phyloP scores from a whole-genome alignment of 2,888 invertebrate genomes.

The Drosophila trichaetosa region DNA sequence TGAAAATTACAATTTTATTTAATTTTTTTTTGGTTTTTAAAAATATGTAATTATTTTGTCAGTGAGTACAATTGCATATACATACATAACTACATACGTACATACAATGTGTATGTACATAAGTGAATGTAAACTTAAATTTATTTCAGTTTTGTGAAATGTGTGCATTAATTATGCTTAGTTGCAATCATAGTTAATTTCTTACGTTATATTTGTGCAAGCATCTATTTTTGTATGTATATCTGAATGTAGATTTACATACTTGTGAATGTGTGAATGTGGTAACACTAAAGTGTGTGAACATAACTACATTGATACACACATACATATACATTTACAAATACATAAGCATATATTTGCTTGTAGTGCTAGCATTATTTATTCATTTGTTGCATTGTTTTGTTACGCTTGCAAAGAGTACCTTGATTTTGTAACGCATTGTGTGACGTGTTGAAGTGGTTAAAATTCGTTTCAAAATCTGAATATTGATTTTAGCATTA shows the following conservation, averaged over 20 bases:
- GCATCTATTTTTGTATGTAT: conserved; percentile 2
- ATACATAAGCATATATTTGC: background rate
- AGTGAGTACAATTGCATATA: background rate
- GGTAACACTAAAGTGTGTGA: conserved; percentile 4
- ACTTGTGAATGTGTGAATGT: background rate
- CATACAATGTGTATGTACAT: background rate
- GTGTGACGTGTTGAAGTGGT: conserved; percentile 4
- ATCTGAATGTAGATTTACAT: conserved; percentile 4
- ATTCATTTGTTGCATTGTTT: conserved; percentile 18
- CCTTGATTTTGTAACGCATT: background rate
- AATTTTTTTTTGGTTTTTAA: background rate
- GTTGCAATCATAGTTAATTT: conserved; percentile 3
- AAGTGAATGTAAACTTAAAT: conserved; percentile 13
- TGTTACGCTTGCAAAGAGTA: background rate
- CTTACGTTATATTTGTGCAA: conserved; percentile 2
- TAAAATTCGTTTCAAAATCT: background rate
- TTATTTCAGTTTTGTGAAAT: conserved; percentile 5
- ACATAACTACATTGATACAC: conserved; percentile 1
- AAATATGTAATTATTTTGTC: conserved; percentile 1
- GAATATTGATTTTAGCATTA: background rate
- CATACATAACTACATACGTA: background rate
- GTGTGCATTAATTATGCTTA: background rate
- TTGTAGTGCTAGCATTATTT: conserved; percentile 5
- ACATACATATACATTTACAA: background rate
- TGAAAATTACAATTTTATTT: background rate